Base-by-base conservation (phyloP, 1,140 invertebrate genomes). In the Ceratitis capitata region DNA sequence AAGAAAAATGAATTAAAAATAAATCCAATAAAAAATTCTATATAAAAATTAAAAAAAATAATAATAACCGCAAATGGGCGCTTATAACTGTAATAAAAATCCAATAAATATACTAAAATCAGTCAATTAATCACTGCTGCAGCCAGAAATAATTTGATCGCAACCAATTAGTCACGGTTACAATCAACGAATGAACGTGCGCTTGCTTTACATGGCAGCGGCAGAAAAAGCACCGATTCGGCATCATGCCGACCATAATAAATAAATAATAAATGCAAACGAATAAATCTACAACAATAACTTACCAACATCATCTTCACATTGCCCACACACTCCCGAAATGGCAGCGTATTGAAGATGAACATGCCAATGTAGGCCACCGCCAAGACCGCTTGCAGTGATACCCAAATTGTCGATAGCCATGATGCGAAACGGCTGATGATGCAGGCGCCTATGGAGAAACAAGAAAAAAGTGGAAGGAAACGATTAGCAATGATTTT, bases 371-470 rank as follows among this genome's bases (percentile, higher is more conserved):
- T 89, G 82, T 92, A 92, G 82, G 88, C 89, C 85, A 92, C 64
- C 16, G 91, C 89, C 56, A 92, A 83, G 32, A 91, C 89, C 16
- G 90, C 90, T 87, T 92, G 91, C 82, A 92, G 74, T 45, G 91
- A 92, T 82, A 91, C 87, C 91, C 91, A 92, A 58, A 92, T 88
- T 69, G 90, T 88, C 47, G 89, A 89, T 14, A 92, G 85, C 90
- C 91, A 92, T 45, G 91, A 91, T 10, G 90, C 91, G 84, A 92
- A 89, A 84, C 91, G 89, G 51, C 91, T 90, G 42, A 92, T 88
- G n/a, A 92, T 90, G 84, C 88, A 87, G 83, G 91, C 91, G 58
- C 91, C 91, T 92, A 35, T 51, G 85, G 51, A 83, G 61, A n/a
- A 14, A 9, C 16, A 69, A 32, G 9, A 29, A 14, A 83, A 29